phyloP scores from a whole-genome alignment of 1,140 invertebrate species.

The Heliconius himera region DNA sequence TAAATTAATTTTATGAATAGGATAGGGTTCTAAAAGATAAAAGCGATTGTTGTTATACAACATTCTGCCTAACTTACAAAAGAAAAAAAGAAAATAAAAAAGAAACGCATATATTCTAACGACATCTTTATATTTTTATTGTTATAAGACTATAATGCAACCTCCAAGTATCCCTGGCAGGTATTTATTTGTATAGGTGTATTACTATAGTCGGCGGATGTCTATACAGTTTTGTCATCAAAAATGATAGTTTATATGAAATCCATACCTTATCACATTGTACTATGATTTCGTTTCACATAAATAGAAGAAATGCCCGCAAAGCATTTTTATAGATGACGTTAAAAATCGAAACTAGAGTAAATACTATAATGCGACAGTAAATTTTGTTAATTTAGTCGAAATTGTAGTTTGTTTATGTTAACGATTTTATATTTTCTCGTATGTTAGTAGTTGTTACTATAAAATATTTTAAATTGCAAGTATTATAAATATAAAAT shows the following conservation, averaged over 20 bases:
- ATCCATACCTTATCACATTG: constrained; percentile 13
- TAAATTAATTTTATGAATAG: no score
- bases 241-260: background rate
- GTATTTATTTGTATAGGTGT: constrained; percentile 58
- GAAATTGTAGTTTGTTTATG: background rate
- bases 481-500: background rate
- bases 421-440: background rate
- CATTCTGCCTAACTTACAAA: background rate
- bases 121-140: constrained; percentile 19
- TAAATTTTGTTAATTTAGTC: background rate
- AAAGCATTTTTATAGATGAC: background rate
- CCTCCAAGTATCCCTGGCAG: constrained; percentile 46
- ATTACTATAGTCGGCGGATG: constrained; percentile 31
- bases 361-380: background rate
- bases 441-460: background rate
- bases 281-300: constrained; percentile 5
- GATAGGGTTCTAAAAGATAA: no score
- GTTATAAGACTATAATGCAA: constrained; percentile 29
- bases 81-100: background rate
- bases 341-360: background rate
- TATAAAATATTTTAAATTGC: background rate
- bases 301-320: background rate
- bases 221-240: constrained; percentile 15
- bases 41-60: background rate
- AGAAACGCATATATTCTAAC: background rate